phyloP scores from a whole-genome alignment of 30 jellyfish, hydroid and myxozoan genomes.

The Aurelia aurita region DNA sequence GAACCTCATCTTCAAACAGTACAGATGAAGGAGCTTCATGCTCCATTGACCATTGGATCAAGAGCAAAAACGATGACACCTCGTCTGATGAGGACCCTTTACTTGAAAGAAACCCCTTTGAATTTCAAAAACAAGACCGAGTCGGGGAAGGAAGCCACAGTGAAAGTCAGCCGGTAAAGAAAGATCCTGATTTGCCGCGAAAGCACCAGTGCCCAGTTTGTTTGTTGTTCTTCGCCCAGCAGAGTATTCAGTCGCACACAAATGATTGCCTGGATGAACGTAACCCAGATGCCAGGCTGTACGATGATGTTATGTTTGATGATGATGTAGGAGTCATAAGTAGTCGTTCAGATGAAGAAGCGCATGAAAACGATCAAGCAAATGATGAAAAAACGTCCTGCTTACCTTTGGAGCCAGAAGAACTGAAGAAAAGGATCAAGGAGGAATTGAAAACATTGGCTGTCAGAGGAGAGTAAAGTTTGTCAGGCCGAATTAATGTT shows the following conservation, averaged over 20 bases:
- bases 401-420: neutral
- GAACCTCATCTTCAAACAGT: no score
- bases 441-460: neutral
- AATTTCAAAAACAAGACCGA: no score
- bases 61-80: no score
- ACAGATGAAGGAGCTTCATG: no score
- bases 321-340: neutral
- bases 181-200: no score
- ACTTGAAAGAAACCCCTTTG: no score
- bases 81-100: no score
- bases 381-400: neutral
- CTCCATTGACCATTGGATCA: no score
- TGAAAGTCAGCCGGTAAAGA: no score
- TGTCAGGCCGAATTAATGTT: neutral
- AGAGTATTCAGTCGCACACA: slow-evolving; percentile 4
- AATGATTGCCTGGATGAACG: slow-evolving; percentile 17
- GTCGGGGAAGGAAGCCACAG: no score
- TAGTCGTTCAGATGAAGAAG: neutral
- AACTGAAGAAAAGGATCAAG: neutral
- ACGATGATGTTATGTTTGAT: slow-evolving; percentile 11
- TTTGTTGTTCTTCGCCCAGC: neutral
- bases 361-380: neutral
- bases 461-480: neutral
- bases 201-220: slow-evolving; percentile 31
- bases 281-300: slow-evolving; percentile 1